Evolutionary conservation across 1,140 invertebrate genomes (phyloP).

Genomic region (Drosophila varians): DNA sequence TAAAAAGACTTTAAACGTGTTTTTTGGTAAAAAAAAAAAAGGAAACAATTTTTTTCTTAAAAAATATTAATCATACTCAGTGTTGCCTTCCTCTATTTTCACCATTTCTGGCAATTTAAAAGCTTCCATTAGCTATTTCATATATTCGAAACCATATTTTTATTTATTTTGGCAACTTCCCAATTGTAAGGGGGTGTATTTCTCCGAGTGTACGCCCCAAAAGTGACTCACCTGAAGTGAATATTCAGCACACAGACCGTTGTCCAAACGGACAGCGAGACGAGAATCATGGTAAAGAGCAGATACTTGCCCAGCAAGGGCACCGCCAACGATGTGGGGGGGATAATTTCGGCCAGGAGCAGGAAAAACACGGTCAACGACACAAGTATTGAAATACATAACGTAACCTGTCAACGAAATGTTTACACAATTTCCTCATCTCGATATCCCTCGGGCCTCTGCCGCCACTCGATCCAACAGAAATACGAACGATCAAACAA

Average conservation of each 20-base stretch:
- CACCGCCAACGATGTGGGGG: constrained; percentile 97
- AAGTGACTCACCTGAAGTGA: constrained; percentile 94
- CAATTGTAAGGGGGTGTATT: neutral
- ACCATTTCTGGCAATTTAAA: too few relatives aligned
- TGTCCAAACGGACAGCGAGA: constrained; percentile 97
- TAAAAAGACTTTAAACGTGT: too few relatives aligned
- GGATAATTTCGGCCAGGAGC: constrained; percentile 98
- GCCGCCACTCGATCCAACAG: constrained; percentile 8
- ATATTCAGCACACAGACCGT: constrained; percentile 99
- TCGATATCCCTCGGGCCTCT: constrained; percentile 13
- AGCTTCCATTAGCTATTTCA: too few relatives aligned
- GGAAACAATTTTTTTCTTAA: too few relatives aligned
- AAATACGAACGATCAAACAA: constrained; percentile 36
- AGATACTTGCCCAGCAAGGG: constrained; percentile 98
- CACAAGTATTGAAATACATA: constrained; percentile 98
- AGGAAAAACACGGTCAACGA: constrained; percentile 99
- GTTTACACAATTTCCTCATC: constrained; percentile 68
- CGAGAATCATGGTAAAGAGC: constrained; percentile 98
- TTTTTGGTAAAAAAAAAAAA: too few relatives aligned
- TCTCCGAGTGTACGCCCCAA: neutral
- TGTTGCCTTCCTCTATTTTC: too few relatives aligned
- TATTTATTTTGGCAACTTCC: neutral
- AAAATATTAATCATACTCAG: too few relatives aligned
- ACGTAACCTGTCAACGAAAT: constrained; percentile 88
- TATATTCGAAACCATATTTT: too few relatives aligned